phyloP scores from a whole-genome alignment of 2,888 invertebrate species.

The Eilema griseolum region DNA sequence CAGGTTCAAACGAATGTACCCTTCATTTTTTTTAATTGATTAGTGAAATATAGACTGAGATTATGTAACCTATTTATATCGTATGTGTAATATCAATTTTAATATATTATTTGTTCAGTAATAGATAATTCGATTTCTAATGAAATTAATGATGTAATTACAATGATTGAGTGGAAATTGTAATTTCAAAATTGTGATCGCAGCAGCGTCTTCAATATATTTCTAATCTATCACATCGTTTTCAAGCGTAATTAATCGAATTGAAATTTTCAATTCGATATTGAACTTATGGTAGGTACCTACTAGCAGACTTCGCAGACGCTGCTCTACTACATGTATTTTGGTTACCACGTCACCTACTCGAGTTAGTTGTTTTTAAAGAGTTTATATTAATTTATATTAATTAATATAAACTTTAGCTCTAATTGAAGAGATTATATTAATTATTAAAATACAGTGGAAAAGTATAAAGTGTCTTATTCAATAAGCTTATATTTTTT shows the following conservation, averaged over 20 bases:
- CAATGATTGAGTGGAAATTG: background rate
- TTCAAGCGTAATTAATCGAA: background rate
- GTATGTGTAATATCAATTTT: background rate
- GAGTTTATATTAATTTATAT: too few relatives aligned
- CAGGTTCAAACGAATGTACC: background rate
- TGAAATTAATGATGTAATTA: conserved; percentile 1
- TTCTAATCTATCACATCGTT: background rate
- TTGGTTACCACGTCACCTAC: background rate
- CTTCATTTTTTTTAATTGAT: background rate
- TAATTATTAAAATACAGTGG: too few relatives aligned
- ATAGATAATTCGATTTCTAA: background rate
- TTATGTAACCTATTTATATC: too few relatives aligned
- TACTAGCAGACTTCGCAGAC: background rate
- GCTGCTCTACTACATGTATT: background rate
- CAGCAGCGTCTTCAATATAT: background rate
- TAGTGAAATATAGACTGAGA: background rate
- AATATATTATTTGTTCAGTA: background rate
- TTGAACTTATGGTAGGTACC: background rate
- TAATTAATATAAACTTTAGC: too few relatives aligned
- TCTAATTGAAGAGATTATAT: too few relatives aligned
- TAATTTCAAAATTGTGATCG: background rate
- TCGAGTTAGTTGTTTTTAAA: too few relatives aligned
- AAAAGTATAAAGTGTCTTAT: too few relatives aligned
- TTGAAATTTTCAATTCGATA: background rate
- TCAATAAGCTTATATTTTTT: too few relatives aligned